These are phyloP conservation scores for Sinodicranocentrus sp. DNA, from an alignment of 2,888 invertebrate species.

Conservation along the genomic window DNA sequence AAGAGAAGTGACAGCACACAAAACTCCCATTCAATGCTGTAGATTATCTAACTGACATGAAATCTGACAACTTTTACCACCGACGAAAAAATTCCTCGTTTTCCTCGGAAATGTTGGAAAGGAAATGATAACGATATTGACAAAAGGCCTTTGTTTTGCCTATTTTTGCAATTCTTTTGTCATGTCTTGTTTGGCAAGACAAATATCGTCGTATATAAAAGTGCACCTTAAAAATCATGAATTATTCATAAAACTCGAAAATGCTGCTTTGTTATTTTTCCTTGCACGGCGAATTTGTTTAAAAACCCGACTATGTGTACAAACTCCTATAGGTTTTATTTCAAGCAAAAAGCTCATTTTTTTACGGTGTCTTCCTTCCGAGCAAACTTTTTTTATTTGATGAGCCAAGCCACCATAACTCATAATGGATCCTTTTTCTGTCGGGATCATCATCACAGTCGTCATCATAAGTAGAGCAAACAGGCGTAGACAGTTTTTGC, in stretches of 20 bases:
- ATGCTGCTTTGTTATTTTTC: background rate
- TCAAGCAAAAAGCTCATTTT: too few species aligned
- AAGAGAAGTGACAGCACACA: conserved; percentile 13
- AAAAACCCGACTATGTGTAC: background rate
- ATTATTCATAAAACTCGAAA: background rate
- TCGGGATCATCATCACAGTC: too few species aligned
- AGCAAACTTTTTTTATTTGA: background rate
- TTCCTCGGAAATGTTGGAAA: background rate
- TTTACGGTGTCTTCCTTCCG: too few species aligned
- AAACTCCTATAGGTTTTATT: too few species aligned
- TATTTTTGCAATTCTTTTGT: too few species aligned
- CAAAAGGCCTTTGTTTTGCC: too few species aligned
- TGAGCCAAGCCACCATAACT: background rate
- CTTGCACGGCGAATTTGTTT: background rate
- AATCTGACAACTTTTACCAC: conserved; percentile 19
- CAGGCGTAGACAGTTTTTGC: too few species aligned
- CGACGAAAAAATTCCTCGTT: background rate
- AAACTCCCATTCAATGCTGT: conserved; percentile 5
- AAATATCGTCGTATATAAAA: too few species aligned
- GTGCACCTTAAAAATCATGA: conserved; percentile 6
- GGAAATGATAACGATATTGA: too few species aligned
- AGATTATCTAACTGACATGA: conserved; percentile 1
- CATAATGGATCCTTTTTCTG: too few species aligned
- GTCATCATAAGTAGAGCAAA: too few species aligned
- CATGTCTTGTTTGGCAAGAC: too few species aligned